phyloP scores from a whole-genome alignment of 2,113 vertebrate genomes.

The Ceuthmochares aereus region DNA sequence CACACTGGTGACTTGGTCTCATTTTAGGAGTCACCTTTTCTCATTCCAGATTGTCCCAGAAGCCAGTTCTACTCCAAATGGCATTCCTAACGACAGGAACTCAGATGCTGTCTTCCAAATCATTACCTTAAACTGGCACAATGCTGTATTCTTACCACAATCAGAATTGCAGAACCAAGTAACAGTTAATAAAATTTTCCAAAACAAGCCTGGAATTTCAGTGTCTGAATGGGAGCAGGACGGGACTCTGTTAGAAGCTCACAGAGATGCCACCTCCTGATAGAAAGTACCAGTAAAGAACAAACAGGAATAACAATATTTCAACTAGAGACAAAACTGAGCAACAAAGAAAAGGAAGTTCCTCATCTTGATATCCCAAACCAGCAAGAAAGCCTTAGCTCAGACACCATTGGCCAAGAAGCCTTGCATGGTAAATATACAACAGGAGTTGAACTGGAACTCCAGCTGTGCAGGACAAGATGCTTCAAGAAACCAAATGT shows the following conservation, averaged over 20 bases:
- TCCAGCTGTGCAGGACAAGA: background rate
- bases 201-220: background rate
- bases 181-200: background rate
- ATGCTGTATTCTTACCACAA: background rate
- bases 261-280: background rate
- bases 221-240: background rate
- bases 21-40: background rate
- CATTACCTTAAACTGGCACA: background rate
- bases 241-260: background rate
- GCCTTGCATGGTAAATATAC: background rate
- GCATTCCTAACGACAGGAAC: background rate
- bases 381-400: background rate
- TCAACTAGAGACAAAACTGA: background rate
- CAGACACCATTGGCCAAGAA: background rate
- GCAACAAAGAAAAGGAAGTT: background rate
- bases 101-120: background rate
- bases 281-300: background rate
- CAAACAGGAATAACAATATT: background rate
- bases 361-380: background rate
- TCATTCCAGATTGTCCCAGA: background rate
- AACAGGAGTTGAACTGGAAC: background rate
- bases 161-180: background rate
- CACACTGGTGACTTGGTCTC: rapidly evolving
- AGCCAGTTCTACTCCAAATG: background rate
- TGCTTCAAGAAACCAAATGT: background rate